A percentile compares a stretch with the other conserved stretches of the same genome.
phyloP scores from a whole-genome alignment of 2,888 invertebrate species.

The Philopedon plagiatum region DNA sequence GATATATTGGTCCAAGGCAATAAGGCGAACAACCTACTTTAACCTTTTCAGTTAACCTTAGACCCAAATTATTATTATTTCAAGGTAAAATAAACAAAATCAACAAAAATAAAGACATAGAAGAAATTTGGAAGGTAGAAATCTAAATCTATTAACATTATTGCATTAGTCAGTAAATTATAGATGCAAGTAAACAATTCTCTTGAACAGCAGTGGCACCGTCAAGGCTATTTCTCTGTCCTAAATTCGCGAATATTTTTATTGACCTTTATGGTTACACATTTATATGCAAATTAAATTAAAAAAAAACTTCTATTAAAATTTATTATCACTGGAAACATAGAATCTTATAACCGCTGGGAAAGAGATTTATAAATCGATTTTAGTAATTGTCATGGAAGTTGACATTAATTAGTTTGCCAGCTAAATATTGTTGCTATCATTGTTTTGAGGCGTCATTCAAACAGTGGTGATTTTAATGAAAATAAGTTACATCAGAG shows the following conservation, averaged over 20 bases:
- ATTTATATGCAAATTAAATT: not conserved
- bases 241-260: constrained; percentile 15
- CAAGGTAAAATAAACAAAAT: constrained; percentile 42
- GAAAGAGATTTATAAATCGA: too few relatives aligned
- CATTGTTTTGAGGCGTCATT: too few relatives aligned
- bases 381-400: too few relatives aligned
- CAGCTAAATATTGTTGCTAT: too few relatives aligned
- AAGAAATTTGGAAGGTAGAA: constrained; percentile 26
- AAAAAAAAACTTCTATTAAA: too few relatives aligned
- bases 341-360: too few relatives aligned
- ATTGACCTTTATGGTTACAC: not conserved
- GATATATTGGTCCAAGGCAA: constrained; percentile 29
- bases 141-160: not conserved
- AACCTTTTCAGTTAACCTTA: constrained; percentile 38
- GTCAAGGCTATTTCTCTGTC: constrained; percentile 8
- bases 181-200: constrained; percentile 25
- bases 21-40: constrained; percentile 36
- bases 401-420: too few relatives aligned
- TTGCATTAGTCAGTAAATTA: constrained; percentile 11
- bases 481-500: too few relatives aligned
- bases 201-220: not conserved
- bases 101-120: constrained; percentile 20
- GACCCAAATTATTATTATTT: constrained; percentile 35
- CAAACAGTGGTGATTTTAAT: too few relatives aligned
- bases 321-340: too few relatives aligned